Percentiles rank a stretch among this genome's conserved stretches.
Evolutionary conservation across 2,113 vertebrate species (phyloP).

Genomic region (Cynocephalus volans): DNA sequence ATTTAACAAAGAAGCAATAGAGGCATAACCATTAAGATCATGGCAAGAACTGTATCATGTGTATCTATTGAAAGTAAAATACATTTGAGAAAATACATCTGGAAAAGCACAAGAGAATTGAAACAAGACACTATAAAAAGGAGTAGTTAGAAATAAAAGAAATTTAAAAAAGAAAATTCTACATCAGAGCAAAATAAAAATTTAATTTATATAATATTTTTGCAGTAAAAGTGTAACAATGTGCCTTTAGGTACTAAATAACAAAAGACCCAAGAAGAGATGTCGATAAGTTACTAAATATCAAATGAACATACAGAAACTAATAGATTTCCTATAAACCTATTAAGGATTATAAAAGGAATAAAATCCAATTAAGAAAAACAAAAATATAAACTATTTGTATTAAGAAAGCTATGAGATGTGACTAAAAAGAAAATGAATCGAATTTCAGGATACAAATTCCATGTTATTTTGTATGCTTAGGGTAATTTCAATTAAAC

Average conservation of each 20-base stretch:
- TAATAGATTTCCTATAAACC: background rate
- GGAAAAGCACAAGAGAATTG: background rate
- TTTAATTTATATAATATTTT: background rate
- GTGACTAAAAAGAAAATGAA: background rate
- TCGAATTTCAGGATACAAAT: background rate
- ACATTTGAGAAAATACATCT: background rate
- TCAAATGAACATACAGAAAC: conserved; percentile 14
- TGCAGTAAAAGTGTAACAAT: background rate
- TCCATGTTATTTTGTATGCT: background rate
- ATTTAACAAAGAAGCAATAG: background rate
- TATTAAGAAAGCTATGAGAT: background rate
- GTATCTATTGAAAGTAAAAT: background rate
- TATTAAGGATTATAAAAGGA: background rate
- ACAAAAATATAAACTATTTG: background rate
- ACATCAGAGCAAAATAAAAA: background rate
- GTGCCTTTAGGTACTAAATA: background rate
- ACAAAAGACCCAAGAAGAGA: background rate
- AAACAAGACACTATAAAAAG: background rate
- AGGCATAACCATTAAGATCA: background rate
- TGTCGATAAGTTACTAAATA: background rate
- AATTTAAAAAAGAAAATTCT: background rate
- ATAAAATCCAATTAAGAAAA: conserved; percentile 3
- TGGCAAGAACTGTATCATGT: background rate
- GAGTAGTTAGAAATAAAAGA: background rate
- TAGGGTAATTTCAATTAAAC: conserved; percentile 47